Conservation (phyloP, 2,113 vertebrate species). For the Tor tambroides region DNA sequence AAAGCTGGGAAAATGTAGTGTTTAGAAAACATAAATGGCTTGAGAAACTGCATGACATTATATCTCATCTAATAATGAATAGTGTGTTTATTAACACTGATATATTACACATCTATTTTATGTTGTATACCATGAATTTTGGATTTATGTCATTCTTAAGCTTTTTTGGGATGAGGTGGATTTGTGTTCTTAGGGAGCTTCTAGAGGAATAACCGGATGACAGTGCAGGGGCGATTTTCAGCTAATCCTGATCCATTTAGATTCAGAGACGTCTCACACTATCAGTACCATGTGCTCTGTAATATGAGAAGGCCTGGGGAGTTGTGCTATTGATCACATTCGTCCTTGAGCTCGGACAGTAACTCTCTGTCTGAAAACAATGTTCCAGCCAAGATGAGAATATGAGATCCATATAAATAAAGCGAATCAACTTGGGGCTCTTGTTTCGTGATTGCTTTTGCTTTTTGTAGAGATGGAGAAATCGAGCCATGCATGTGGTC, state of each 20-base stretch:
- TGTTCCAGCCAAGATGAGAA: slow-evolving; percentile 15
- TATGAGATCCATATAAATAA: slow-evolving; percentile 18
- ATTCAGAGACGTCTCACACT: slow-evolving; percentile 20
- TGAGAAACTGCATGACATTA: too few species aligned
- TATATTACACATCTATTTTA: too few species aligned
- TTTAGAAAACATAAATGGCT: not conserved
- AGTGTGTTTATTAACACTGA: too few species aligned
- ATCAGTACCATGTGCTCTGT: slow-evolving; percentile 38
- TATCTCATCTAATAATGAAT: too few species aligned
- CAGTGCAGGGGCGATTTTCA: not conserved
- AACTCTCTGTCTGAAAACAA: slow-evolving; percentile 42
- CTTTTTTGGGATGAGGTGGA: not conserved
- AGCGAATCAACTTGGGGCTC: slow-evolving; percentile 8
- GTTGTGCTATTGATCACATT: slow-evolving; percentile 23
- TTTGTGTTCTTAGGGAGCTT: not conserved
- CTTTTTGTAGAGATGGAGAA: not conserved
- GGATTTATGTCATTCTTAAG: not conserved
- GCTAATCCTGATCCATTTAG: slow-evolving; percentile 26
- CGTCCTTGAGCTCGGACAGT: slow-evolving; percentile 41
- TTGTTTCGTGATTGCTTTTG: not conserved
- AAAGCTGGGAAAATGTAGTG: not conserved
- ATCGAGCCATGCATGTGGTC: not conserved
- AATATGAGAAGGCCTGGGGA: slow-evolving; percentile 42
- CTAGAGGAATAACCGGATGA: not conserved
- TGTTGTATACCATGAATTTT: not conserved